Conservation (phyloP, 2,113 vertebrate genomes). For the Labeo rohita region DNA sequence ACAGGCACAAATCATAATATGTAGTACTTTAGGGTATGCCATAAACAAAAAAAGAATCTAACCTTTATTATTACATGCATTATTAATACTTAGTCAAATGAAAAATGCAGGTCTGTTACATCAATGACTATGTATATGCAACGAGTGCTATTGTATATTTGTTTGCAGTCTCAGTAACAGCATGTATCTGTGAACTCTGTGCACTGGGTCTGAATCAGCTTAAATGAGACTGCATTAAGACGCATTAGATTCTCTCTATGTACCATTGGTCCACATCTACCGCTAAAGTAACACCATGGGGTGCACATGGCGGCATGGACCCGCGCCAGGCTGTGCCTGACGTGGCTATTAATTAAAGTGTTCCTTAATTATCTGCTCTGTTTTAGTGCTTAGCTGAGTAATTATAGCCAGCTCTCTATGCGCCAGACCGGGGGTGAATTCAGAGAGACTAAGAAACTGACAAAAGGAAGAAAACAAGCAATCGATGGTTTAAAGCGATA, state of each 20-base stretch:
- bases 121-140: neutral
- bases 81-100: too few relatives aligned
- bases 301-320: neutral
- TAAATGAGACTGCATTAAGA: slow-evolving; percentile 6
- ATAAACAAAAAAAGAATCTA: neutral
- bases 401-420: slow-evolving; percentile 41
- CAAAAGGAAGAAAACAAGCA: neutral
- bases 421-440: slow-evolving; percentile 16
- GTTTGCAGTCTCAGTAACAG: neutral
- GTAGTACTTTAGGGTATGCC: neutral
- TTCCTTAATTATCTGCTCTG: slow-evolving; percentile 48
- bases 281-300: neutral
- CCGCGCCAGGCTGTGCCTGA: slow-evolving; percentile 3
- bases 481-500: neutral
- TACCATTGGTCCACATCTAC: slow-evolving; percentile 6
- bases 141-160: neutral
- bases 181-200: neutral
- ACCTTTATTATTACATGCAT: neutral
- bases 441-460: slow-evolving; percentile 1
- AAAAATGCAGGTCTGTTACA: neutral
- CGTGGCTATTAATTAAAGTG: slow-evolving; percentile 52
- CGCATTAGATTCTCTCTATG: slow-evolving; percentile 17
- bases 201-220: neutral
- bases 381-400: slow-evolving; percentile 47
- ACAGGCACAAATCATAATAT: neutral